A percentile compares a stretch with the other conserved stretches of the same genome.
phyloP scores from a whole-genome alignment of 1,140 invertebrate species.

The Drosophila prosaltans region DNA sequence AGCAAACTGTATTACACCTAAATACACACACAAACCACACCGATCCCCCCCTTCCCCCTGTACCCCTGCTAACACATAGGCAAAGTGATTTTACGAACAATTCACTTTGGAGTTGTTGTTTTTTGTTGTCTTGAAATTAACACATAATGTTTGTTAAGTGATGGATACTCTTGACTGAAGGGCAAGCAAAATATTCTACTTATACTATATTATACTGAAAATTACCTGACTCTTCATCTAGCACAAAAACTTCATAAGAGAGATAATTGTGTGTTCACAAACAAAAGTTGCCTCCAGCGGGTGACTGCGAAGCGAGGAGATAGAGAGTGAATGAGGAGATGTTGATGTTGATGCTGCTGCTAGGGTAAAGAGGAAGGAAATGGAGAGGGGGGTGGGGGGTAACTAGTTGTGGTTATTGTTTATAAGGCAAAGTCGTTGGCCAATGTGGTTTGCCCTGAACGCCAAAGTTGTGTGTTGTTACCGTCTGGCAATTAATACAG shows the following conservation, averaged over 20 bases:
- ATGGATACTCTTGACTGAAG: conserved; percentile 24
- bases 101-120: not conserved
- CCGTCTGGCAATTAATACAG: conserved; percentile 60
- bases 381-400: conserved; percentile 20
- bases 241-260: conserved; percentile 24
- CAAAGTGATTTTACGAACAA: not conserved
- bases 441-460: conserved; percentile 72
- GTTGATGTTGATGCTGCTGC: not conserved
- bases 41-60: not conserved
- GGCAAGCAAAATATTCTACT: conserved; percentile 23
- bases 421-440: conserved; percentile 63
- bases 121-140: conserved; percentile 48
- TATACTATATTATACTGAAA: conserved; percentile 47
- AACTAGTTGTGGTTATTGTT: conserved; percentile 74
- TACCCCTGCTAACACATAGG: not conserved
- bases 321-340: conserved; percentile 8
- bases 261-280: conserved; percentile 68
- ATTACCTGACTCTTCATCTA: conserved; percentile 55
- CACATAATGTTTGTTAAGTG: conserved; percentile 43
- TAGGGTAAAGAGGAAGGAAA: not conserved
- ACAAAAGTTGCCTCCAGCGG: conserved; percentile 35
- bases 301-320: not conserved
- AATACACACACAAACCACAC: no score
- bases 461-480: conserved; percentile 17
- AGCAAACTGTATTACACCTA: not conserved